Percentiles rank a stretch among this genome's conserved stretches.
phyloP scores from a whole-genome alignment of 2,797 vertebrate genomes.

The Phoebastria nigripes region DNA sequence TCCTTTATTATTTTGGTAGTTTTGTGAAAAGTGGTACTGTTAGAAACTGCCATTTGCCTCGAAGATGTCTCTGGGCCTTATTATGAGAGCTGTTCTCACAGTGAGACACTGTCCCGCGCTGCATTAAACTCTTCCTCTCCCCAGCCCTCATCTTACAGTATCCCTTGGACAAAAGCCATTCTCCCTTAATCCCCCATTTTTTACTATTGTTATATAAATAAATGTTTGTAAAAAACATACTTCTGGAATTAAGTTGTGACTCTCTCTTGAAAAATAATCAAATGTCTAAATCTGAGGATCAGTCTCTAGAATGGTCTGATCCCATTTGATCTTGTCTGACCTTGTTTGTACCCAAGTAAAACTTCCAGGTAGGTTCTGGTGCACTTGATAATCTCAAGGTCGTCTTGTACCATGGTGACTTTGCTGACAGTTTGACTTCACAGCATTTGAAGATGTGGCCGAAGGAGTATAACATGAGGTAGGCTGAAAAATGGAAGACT shows the following conservation, averaged over 20 bases:
- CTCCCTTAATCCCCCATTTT: not conserved
- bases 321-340: not conserved
- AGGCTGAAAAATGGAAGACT: not conserved
- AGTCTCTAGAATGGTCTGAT: not conserved
- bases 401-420: rapidly evolving
- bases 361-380: not conserved
- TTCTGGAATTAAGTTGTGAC: not conserved
- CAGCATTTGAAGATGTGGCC: not conserved
- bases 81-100: not conserved
- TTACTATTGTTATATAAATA: not conserved
- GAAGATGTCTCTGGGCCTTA: not conserved
- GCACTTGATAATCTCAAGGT: not conserved
- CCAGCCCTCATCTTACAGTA: not conserved
- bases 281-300: not conserved
- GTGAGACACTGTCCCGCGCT: rapidly evolving
- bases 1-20: not conserved
- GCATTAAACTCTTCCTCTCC: not conserved
- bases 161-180: not conserved
- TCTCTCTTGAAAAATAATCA: not conserved
- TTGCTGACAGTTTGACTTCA: not conserved
- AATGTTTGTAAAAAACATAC: rapidly evolving
- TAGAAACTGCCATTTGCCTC: not conserved
- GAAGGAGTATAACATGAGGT: not conserved
- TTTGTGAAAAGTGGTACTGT: not conserved
- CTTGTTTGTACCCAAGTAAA: not conserved